Evolutionary conservation across 2,797 vertebrate species (phyloP), one percentile per base, ranked within the genome.

Genomic region (Sphenopsis melanotis): DNA sequence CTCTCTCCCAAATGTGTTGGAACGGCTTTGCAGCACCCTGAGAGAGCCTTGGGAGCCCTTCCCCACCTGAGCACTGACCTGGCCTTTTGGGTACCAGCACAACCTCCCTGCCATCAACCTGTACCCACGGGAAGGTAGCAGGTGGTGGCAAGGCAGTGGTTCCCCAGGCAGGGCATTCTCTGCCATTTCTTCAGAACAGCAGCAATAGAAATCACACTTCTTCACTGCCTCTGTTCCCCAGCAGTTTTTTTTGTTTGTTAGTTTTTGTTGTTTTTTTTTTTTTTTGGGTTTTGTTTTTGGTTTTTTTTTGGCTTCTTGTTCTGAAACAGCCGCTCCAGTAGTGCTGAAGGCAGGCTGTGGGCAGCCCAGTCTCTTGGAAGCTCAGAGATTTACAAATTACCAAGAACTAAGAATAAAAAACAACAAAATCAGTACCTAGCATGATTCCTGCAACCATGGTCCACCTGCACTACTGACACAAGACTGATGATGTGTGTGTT

Each of bases 331-430:
- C 49, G 41, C 70, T 60, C 41, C 49, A 70, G 61, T 1, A 0
- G 10, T 59, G 64, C 55, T 0, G 0, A 7, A 1, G 2, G 53
- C 22, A 21, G 7, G 44, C n/a, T 12, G 1, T 36, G 60, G 37
- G 12, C 66, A 74, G 44, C 36, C 36, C 12, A 6, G 26, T 47
- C 52, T 78, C 32, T 81, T 36, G 15, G 15, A 56, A 27, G 22
- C 56, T 77, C 1, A 0, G 44, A 74, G 34, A 46, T 44, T 83
- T 70, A 78, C 46, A 63, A 26, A 59, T 59, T 29, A 17, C 47
- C 41, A 23, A 57, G 52, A 71, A 47, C 29, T n/a, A 22, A 44
- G 32, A 41, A 39, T 16, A 66, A 20, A n/a, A 80, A 74, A 29
- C 21, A 87, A 29, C 6, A n/a, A 26, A 56, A n/a, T 4, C 2